A percentile compares a stretch with the other conserved stretches of the same genome.
phyloP scores from a whole-genome alignment of 2,888 invertebrate genomes.

The Venustoraphidia nigricollis region DNA sequence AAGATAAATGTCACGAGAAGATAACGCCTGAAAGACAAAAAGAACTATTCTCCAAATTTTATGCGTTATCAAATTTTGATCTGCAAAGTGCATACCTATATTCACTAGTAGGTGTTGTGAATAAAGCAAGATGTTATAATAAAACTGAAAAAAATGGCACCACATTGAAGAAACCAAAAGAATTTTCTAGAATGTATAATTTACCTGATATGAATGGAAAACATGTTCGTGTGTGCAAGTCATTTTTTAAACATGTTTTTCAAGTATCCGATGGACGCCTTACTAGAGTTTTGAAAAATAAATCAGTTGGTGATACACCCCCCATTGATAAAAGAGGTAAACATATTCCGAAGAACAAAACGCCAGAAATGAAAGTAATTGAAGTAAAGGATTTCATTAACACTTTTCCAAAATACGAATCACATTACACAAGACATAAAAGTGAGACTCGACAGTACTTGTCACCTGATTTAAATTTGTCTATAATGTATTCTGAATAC shows the following conservation, averaged over 20 bases:
- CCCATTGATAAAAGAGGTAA: background rate
- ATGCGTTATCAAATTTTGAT: too few species aligned
- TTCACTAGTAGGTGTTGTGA: too few species aligned
- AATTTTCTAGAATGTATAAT: background rate
- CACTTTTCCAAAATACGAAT: background rate
- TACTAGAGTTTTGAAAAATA: background rate
- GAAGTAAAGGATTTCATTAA: background rate
- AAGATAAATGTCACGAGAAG: too few species aligned
- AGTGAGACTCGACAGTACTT: background rate
- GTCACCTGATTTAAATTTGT: background rate
- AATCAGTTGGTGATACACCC: background rate
- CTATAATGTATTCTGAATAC: background rate
- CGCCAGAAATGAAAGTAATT: background rate
- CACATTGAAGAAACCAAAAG: too few species aligned
- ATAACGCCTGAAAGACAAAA: too few species aligned
- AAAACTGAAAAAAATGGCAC: too few species aligned
- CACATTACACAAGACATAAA: background rate
- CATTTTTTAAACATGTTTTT: background rate
- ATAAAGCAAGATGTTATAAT: too few species aligned
- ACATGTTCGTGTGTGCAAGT: background rate
- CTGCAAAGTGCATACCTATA: too few species aligned
- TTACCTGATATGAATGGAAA: background rate
- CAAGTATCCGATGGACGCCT: conserved; percentile 1
- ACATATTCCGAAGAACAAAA: background rate
- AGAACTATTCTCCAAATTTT: too few species aligned